Evolutionary conservation across 2,113 vertebrate genomes (phyloP).

Genomic region (Oenanthe oenanthe): DNA sequence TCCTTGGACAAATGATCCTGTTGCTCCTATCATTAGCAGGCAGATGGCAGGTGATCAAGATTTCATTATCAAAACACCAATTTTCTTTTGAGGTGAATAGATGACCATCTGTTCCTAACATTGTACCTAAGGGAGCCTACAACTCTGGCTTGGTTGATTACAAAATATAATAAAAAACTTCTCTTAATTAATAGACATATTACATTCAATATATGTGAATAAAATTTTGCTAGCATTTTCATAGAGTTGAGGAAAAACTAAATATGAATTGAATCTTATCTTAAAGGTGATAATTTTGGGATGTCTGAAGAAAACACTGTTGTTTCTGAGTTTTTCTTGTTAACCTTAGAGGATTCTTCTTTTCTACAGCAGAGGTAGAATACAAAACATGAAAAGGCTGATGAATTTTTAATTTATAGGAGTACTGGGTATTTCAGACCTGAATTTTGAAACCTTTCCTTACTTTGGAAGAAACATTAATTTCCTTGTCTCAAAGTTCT

Average conservation of each 20-base stretch:
- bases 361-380: rapidly evolving
- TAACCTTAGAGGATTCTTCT: not conserved
- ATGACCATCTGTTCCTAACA: conserved; percentile 58
- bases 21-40: conserved; percentile 29
- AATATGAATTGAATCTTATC: not conserved
- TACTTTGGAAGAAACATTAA: not conserved
- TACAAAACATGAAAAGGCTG: not conserved
- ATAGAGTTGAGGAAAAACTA: not conserved
- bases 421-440: not conserved
- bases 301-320: not conserved
- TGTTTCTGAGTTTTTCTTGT: not conserved
- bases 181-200: not conserved
- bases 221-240: not conserved
- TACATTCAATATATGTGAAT: not conserved
- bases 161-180: not conserved
- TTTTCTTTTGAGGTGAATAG: conserved; percentile 51
- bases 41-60: conserved; percentile 67
- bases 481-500: not conserved
- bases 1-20: conserved; percentile 41
- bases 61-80: conserved; percentile 64
- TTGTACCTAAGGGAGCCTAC: not conserved
- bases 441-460: not conserved
- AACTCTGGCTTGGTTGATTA: not conserved
- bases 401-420: not conserved
- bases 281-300: not conserved